Evolutionary conservation across 2,797 vertebrate genomes (phyloP), one percentile per base, ranked within the genome.

Genomic region (Zenarchopterus dispar): DNA sequence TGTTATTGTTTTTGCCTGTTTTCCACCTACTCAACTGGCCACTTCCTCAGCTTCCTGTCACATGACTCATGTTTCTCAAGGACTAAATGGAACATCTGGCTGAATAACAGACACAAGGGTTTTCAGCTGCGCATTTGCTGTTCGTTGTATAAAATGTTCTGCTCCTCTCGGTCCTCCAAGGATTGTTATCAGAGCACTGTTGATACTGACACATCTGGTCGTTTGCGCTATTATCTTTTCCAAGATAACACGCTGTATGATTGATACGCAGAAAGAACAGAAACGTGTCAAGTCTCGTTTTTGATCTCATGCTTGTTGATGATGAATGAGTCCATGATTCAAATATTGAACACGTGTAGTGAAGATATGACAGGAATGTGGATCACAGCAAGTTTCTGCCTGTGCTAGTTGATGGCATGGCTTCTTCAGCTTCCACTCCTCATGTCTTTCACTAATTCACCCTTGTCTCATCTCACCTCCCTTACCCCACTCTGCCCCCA

Each of bases 21-120:
- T 76, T 72, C 41, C 41, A 19, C 17, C 56, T 18, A 23, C 47
- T 55, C 58, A 61, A 48, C 70, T 69, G 65, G 75, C 75, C 21
- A 75, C 78, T 89, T 91, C 90, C 88, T 80, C 53, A 15, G 58
- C 70, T 85, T 92, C 90, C 91, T 85, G 84, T 87, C 86, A 89
- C 28, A 23, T 90, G 88, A 78, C 63, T 53, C 24, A 5, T 31
- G 53, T 73, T 89, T 85, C 71, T 73, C 70, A 1, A 23, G 54
- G 70, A 54, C 59, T 58, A 71, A 70, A 67, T 52, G 62, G 18
- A 78, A 82, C 67, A 76, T 71, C 63, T 4, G 45, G 31, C 54
- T 28, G 18, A 50, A n/a, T n/a, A n/a, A n/a, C n/a, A n/a, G n/a
- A 28, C 33, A 44, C 50, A 31, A 31, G 15, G 5, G 28, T 36